phyloP scores from a whole-genome alignment of 2,888 invertebrate species.

The Therioaphis trifolii region DNA sequence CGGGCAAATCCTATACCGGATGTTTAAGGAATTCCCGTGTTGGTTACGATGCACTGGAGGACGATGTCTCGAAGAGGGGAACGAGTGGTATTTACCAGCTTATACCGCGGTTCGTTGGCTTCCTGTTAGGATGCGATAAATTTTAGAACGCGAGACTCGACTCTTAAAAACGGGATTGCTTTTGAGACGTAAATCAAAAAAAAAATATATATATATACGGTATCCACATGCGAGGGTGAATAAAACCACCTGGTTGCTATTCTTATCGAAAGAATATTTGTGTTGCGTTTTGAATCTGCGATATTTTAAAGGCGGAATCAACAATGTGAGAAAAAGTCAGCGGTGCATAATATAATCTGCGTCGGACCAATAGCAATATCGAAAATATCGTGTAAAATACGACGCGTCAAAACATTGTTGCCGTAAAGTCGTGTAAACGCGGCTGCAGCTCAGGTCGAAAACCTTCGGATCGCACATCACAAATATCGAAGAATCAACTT shows the following conservation, averaged over 20 bases:
- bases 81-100: constrained; percentile 47
- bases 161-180: constrained; percentile 62
- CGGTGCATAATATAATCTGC: neutral
- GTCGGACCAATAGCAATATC: neutral
- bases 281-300: neutral
- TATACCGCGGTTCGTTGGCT: constrained; percentile 59
- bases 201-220: too few species aligned
- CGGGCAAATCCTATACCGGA: constrained; percentile 57
- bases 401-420: neutral
- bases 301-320: constrained; percentile 3
- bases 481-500: too few species aligned
- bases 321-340: neutral
- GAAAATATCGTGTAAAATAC: neutral
- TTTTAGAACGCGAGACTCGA: constrained; percentile 45
- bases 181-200: constrained; percentile 62
- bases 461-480: too few species aligned
- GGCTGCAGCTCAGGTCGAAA: too few species aligned
- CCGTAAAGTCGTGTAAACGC: too few species aligned
- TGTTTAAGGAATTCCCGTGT: constrained; percentile 46
- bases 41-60: constrained; percentile 32
- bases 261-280: constrained; percentile 33
- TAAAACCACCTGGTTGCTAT: constrained; percentile 36
- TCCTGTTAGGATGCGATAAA: constrained; percentile 60
- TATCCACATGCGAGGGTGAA: constrained; percentile 8
- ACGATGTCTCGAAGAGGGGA: neutral